Evolutionary conservation across 2,113 vertebrate species (phyloP), one percentile per base, ranked within the genome.

Genomic region (Pollachius pollachius): DNA sequence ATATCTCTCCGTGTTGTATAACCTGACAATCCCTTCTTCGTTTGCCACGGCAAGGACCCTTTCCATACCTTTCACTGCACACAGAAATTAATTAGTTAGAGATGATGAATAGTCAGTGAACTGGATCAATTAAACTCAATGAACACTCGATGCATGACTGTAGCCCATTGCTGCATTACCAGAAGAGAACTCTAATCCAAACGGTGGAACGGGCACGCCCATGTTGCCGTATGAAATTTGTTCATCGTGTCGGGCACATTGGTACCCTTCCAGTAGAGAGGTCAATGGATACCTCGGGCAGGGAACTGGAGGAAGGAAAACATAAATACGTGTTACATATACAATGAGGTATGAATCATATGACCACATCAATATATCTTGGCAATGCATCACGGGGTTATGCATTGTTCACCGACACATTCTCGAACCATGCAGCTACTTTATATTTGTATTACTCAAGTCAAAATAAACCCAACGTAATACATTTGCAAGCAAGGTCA

Each of bases 21-120:
- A 83, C 67, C 94, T 90, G 58, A 99, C 94, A 37, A 97, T 90
- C 3, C 97, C 97, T 86, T 98, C 96, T 84, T 99, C 97, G 68
- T 98, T 99, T 61, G 96, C 94, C 71, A 94, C 94, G 61, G 95
- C 97, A 15, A 99, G 86, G 8, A 95, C 1, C 0, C 93, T 92
- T 25, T 90, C 90, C 72, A 91, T 74, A 18, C 82, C 76, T 0
- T 80, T 79, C 6, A 88, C 96, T 99, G 87, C 67, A 79, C n/a
- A 66, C 69, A 80, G 25, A 73, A 0, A 19, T 73, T 13, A 12
- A 48, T 48, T 48, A 48, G 41, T 48, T 48, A 9, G 18, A 54
- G 13, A 54, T 66, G 8, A 23, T 12, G 12, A n/a, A 15, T 17
- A 1, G 9, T 1, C 0, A 18, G 15, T 52, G 16, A 17, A 57